Evolutionary conservation across 2,113 vertebrate genomes (phyloP).

Genomic region (Canis aureus): DNA sequence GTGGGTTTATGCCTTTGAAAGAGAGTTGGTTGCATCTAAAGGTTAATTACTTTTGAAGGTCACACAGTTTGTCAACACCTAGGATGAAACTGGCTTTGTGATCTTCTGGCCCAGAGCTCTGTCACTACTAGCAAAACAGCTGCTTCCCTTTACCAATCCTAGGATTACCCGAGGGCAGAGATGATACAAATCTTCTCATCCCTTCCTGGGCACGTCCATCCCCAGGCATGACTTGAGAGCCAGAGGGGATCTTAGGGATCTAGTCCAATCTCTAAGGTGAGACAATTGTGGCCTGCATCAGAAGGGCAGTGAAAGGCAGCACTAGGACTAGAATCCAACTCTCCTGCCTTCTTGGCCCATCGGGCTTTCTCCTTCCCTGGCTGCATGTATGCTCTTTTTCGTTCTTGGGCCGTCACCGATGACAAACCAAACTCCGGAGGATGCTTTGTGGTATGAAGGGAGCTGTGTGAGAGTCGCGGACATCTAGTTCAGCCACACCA

Average conservation of each 20-base stretch:
- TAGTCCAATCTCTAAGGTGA: background rate
- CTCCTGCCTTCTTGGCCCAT: background rate
- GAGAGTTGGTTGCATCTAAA: slow-evolving; percentile 18
- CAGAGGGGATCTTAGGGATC: background rate
- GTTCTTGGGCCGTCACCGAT: background rate
- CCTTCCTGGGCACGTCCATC: background rate
- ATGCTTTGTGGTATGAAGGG: background rate
- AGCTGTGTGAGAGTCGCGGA: background rate
- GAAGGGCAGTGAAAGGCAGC: background rate
- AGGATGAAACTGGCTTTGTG: background rate
- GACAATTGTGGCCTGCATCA: background rate
- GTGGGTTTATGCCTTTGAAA: background rate
- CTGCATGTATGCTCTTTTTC: too few species aligned
- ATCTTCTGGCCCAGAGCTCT: background rate
- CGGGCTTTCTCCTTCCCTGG: background rate
- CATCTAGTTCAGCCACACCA: background rate
- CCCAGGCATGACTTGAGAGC: background rate
- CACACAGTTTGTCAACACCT: slow-evolving; percentile 15
- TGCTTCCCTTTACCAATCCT: background rate
- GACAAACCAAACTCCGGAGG: background rate
- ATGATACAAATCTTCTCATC: background rate
- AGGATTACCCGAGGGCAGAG: background rate
- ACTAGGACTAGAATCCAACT: background rate
- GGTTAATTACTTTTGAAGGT: slow-evolving; percentile 57
- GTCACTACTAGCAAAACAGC: background rate